These are phyloP conservation scores for Aptenodytes patagonicus DNA, from an alignment of 2,113 vertebrate genomes.

Conservation along the genomic window DNA sequence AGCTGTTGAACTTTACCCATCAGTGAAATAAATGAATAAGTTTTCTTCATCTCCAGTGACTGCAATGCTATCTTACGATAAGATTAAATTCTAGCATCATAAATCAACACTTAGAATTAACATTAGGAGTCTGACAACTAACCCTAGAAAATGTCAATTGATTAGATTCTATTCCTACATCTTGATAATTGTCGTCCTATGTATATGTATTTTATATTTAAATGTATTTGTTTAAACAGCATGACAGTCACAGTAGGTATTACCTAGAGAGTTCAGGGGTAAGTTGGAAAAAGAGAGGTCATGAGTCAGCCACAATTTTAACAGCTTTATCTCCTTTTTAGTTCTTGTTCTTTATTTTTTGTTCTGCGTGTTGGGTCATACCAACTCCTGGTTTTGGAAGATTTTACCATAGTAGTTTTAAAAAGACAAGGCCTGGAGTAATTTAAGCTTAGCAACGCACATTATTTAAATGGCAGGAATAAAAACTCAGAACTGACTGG, in stretches of 20 bases:
- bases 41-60: constrained; percentile 16
- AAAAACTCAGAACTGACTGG: not conserved
- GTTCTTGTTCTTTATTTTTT: not conserved
- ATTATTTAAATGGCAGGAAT: not conserved
- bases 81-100: constrained; percentile 41
- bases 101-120: constrained; percentile 45
- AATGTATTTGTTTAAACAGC: not conserved
- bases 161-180: not conserved
- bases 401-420: not conserved
- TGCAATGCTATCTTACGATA: not conserved
- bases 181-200: not conserved
- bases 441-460: not conserved
- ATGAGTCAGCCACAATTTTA: not conserved
- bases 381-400: not conserved
- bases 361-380: not conserved
- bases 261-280: not conserved
- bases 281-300: not conserved
- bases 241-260: not conserved
- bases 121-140: not conserved
- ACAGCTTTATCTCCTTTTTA: not conserved
- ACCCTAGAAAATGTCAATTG: constrained; percentile 4
- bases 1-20: not conserved
- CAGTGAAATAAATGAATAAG: constrained; percentile 18
- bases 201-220: not conserved
- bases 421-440: not conserved